Conservation (phyloP, 2,113 vertebrate species). For the Elephantulus edwardii region DNA sequence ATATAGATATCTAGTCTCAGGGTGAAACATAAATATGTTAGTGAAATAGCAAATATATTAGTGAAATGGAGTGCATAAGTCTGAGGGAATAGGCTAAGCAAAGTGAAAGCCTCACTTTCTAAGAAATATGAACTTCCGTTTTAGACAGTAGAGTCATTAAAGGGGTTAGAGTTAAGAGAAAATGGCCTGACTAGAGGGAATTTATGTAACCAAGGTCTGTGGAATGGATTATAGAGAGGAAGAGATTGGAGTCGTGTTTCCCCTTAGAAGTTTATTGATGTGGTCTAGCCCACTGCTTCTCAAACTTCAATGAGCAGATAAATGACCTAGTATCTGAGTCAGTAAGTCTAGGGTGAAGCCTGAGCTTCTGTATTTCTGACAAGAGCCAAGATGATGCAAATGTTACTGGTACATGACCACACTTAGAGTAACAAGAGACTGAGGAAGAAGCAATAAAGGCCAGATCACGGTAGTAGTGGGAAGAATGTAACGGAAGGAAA, state of each 20-base stretch:
- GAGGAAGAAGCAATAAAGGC: neutral
- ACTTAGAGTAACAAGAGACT: neutral
- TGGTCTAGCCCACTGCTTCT: neutral
- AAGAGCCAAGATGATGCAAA: neutral
- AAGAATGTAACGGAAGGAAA: neutral
- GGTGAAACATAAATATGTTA: neutral
- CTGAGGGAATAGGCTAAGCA: neutral
- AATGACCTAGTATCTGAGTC: neutral
- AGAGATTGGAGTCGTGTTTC: neutral
- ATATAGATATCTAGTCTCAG: neutral
- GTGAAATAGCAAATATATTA: neutral
- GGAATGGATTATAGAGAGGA: constrained; percentile 2
- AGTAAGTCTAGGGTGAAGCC: neutral
- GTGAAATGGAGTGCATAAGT: neutral
- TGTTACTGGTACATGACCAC: neutral
- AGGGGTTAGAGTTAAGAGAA: neutral
- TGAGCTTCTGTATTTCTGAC: neutral
- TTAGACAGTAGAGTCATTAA: neutral
- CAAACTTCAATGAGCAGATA: neutral
- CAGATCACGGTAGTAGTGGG: neutral
- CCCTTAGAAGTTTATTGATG: neutral
- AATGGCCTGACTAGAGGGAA: neutral
- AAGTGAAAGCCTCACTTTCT: neutral
- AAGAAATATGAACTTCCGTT: constrained; percentile 2
- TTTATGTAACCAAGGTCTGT: neutral